Evolutionary conservation across 1,140 invertebrate species (phyloP), one percentile per base, ranked within the genome.

Genomic region (Venustaconcha ellipsiformis): DNA sequence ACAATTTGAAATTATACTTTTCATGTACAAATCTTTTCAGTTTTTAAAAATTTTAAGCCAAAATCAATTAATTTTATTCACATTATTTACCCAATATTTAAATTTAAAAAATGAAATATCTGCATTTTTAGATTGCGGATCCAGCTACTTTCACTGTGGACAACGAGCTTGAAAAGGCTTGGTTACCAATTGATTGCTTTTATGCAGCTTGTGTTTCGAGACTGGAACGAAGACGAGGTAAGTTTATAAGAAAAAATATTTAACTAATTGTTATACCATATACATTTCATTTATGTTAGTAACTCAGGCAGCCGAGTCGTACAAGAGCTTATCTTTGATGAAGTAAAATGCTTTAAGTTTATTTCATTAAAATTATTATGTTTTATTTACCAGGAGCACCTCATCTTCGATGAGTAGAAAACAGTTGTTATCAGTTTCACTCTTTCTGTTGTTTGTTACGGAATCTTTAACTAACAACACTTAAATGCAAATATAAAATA

Each of bases 151-250:
- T 82, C 86, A 3, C 74, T 87, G 26, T 89, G 88, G 88, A 88
- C 87, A 11, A 81, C 82, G 14, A 85, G 86, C 55, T 77, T 88
- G 14, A 89, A 89, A 74, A 70, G 88, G 58, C 75, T 89, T 6
- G 88, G 88, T 2, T 86, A 85, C 58, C 86, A 88, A 60, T 82
- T 89, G 84, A 84, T 89, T 62, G 87, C 86, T 17, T 88, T 88
- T 65, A 88, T 88, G 86, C 66, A 84, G 62, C 72, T 86, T 3
- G 83, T 88, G 23, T 86, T 89, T 56, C 80, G 82, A 57, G 87
- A 89, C 73, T 89, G 87, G 84, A 86, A 76, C 14, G 80, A 84
- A n/a, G 84, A 85, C 37, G 85, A 88, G 83, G 87, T 88, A 76
- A 62, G 2, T 71, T 66, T 18, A 20, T 20, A 0, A 26, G 30